Percentiles rank a stretch among this genome's conserved stretches.
phyloP scores from a whole-genome alignment of 1,140 invertebrate genomes.

The Macrotrachela quadricornifera region DNA sequence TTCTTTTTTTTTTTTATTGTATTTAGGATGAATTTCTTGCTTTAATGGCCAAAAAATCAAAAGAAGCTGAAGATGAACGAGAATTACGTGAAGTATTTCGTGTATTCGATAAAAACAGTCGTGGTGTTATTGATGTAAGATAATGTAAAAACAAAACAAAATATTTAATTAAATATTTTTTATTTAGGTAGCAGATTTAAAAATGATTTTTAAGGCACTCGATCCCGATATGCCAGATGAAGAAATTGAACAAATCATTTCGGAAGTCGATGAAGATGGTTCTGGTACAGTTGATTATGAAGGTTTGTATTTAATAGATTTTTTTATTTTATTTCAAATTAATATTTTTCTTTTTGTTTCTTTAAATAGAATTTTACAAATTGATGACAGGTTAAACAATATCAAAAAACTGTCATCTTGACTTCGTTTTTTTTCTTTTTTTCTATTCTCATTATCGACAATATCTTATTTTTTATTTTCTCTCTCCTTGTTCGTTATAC shows the following conservation, averaged over 20 bases:
- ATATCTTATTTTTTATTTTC: too few relatives aligned
- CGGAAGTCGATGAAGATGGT: slow-evolving; percentile 30
- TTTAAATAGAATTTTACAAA: not conserved
- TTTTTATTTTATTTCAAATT: not conserved
- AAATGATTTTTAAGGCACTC: slow-evolving; percentile 26
- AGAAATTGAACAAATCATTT: slow-evolving; percentile 32
- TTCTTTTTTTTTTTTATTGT: slow-evolving; percentile 11
- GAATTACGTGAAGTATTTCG: slow-evolving; percentile 30
- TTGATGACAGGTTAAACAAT: not conserved
- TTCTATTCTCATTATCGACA: too few relatives aligned
- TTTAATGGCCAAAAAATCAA: slow-evolving; percentile 23
- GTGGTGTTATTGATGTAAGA: slow-evolving; percentile 24
- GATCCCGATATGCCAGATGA: slow-evolving; percentile 30
- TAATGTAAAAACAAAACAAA: slow-evolving; percentile 21
- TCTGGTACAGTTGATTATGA: slow-evolving; percentile 32
- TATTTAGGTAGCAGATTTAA: not conserved
- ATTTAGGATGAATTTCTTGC: slow-evolving; percentile 26
- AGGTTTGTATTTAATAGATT: slow-evolving; percentile 17
- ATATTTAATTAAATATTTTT: not conserved
- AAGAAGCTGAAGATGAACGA: slow-evolving; percentile 28
- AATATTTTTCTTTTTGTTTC: not conserved
- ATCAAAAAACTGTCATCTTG: too few relatives aligned
- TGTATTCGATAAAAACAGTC: slow-evolving; percentile 29
- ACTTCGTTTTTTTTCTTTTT: too few relatives aligned
- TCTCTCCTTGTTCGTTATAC: too few relatives aligned